A percentile compares a stretch with the other conserved stretches of the same genome.
Conservation (phyloP, 2,888 invertebrate species). For the Zhuqinia jingwanae region DNA sequence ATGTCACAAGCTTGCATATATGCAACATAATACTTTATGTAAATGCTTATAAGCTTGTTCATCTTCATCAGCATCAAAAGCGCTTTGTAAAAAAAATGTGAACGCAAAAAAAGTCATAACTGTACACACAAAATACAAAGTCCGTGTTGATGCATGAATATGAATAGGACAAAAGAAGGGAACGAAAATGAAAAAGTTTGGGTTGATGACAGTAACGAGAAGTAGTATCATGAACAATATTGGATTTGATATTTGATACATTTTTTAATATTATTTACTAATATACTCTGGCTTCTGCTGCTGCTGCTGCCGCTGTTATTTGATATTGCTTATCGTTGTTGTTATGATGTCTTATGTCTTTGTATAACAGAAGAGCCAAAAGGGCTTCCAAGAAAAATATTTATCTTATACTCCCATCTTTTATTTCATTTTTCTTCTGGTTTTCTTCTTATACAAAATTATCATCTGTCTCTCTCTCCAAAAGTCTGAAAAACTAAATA, state of each 20-base stretch:
- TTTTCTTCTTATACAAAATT: conserved; percentile 24
- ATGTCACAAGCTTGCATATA: too few relatives aligned
- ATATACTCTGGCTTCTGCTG: too few relatives aligned
- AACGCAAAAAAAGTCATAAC: not conserved
- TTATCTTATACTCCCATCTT: conserved; percentile 25
- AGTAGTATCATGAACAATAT: not conserved
- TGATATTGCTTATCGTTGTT: too few relatives aligned
- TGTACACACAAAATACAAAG: conserved; percentile 31
- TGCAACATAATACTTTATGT: too few relatives aligned
- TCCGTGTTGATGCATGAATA: not conserved
- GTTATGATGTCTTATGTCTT: conserved; percentile 19
- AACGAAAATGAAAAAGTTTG: not conserved
- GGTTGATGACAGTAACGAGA: too few relatives aligned
- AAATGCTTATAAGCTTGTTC: too few relatives aligned
- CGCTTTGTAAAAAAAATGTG: not conserved
- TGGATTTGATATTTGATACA: too few relatives aligned
- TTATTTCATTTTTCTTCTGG: conserved; percentile 3
- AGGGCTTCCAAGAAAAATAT: too few relatives aligned
- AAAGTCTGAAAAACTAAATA: conserved; percentile 50
- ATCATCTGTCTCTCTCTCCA: conserved; percentile 19
- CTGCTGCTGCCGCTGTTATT: too few relatives aligned
- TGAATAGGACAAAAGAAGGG: not conserved
- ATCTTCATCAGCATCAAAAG: conserved; percentile 24
- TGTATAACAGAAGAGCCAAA: not conserved
- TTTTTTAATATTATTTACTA: not conserved